A percentile compares a stretch with the other conserved stretches of the same genome.
These are phyloP conservation scores for Eupithecia vulgata DNA, from an alignment of 2,888 invertebrate genomes.

Conservation along the genomic window DNA sequence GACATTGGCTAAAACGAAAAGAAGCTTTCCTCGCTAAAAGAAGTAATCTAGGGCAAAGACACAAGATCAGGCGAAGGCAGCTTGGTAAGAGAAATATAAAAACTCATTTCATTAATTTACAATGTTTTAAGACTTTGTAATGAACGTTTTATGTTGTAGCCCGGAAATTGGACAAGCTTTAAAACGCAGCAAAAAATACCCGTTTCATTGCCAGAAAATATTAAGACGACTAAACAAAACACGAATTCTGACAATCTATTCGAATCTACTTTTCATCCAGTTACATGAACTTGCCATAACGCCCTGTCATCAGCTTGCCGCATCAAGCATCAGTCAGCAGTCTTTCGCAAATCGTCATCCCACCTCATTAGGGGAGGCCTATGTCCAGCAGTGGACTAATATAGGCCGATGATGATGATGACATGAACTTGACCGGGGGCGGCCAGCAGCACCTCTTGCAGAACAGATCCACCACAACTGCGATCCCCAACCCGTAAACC, in stretches of 20 bases:
- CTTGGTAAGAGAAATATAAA: constrained; percentile 54
- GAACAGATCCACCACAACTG: too few relatives aligned
- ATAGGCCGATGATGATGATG: too few relatives aligned
- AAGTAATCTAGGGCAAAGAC: constrained; percentile 43
- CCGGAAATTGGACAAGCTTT: neutral
- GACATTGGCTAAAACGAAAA: constrained; percentile 62
- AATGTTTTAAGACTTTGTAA: constrained; percentile 5
- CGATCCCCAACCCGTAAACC: too few relatives aligned
- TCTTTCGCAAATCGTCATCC: too few relatives aligned
- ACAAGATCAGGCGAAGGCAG: constrained; percentile 53
- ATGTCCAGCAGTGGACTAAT: too few relatives aligned
- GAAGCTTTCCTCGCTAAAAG: constrained; percentile 59
- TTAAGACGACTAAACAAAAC: neutral
- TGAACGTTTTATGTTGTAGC: neutral
- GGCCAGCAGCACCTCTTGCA: too few relatives aligned
- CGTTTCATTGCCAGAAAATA: neutral
- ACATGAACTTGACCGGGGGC: too few relatives aligned
- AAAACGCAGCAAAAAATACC: neutral
- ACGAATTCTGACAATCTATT: neutral
- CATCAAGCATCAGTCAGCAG: too few relatives aligned
- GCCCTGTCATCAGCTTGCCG: too few relatives aligned
- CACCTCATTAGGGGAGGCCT: too few relatives aligned
- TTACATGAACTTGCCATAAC: too few relatives aligned
- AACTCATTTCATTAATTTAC: neutral
- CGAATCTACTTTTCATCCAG: neutral